Percentiles rank a stretch among this genome's conserved stretches.
Evolutionary conservation across 2,113 vertebrate species (phyloP).

Genomic region (Chelonoidis abingdonii): DNA sequence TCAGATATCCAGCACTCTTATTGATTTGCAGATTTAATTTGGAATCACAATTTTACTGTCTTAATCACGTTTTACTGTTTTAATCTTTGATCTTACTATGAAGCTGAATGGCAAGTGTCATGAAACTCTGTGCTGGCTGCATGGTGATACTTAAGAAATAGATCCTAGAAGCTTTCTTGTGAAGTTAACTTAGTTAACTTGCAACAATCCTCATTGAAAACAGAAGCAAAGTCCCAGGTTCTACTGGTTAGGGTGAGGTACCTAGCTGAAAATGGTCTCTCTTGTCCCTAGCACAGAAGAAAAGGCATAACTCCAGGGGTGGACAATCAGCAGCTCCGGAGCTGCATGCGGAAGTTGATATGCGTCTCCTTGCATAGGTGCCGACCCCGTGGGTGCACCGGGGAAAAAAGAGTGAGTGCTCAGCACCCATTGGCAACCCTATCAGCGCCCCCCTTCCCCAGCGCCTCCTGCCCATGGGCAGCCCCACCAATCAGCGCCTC

Average conservation of each 20-base stretch:
- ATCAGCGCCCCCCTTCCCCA: too few relatives aligned
- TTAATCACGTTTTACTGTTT: background rate
- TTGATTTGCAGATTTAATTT: background rate
- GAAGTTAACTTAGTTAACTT: background rate
- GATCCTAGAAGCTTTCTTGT: background rate
- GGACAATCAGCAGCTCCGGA: too few relatives aligned
- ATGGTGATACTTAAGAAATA: rapidly evolving
- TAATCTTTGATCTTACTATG: background rate
- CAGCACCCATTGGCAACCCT: too few relatives aligned
- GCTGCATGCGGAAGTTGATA: too few relatives aligned
- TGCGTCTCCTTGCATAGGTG: too few relatives aligned
- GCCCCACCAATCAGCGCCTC: too few relatives aligned
- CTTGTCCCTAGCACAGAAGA: background rate
- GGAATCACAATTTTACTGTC: background rate
- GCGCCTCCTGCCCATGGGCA: too few relatives aligned
- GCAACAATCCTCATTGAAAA: background rate
- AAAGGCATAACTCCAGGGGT: background rate
- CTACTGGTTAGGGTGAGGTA: background rate
- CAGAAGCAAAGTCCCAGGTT: background rate
- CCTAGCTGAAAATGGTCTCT: background rate
- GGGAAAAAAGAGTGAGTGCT: too few relatives aligned
- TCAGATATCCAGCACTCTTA: background rate
- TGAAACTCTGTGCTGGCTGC: background rate
- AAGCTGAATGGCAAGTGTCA: background rate
- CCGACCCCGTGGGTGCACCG: too few relatives aligned